phyloP scores from a whole-genome alignment of 2,888 invertebrate species.

The Heliconius cydno region DNA sequence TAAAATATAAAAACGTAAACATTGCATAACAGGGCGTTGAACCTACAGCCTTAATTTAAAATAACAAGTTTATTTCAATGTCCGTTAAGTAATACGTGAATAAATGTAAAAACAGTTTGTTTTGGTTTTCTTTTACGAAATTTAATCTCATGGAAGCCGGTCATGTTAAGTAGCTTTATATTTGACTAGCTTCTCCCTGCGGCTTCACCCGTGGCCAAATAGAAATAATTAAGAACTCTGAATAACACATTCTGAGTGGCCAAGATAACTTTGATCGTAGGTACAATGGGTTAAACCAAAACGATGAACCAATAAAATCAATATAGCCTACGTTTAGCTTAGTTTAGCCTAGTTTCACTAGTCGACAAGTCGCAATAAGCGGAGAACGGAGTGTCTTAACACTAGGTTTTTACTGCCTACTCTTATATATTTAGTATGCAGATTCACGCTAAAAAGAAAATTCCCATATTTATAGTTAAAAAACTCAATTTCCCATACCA shows the following conservation, averaged over 20 bases:
- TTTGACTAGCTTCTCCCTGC: not conserved
- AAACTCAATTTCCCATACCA: constrained; percentile 4
- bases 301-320: no score
- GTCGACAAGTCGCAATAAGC: not conserved
- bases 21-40: not conserved
- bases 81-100: not conserved
- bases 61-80: not conserved
- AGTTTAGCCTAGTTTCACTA: not conserved
- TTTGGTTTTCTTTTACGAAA: constrained; percentile 17
- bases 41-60: not conserved
- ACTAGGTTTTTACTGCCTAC: not conserved
- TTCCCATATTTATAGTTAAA: not conserved
- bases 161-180: constrained; percentile 35
- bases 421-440: not conserved
- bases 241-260: no score
- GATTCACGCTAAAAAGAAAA: not conserved
- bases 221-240: no score
- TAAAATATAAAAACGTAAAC: not conserved
- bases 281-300: no score
- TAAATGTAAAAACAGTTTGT: constrained; percentile 14
- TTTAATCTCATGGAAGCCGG: constrained; percentile 32
- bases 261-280: no score
- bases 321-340: no score
- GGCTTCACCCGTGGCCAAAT: no score
- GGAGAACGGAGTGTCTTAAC: not conserved